Base-by-base conservation (phyloP, 2,888 invertebrate species). In the Eilema depressum region DNA sequence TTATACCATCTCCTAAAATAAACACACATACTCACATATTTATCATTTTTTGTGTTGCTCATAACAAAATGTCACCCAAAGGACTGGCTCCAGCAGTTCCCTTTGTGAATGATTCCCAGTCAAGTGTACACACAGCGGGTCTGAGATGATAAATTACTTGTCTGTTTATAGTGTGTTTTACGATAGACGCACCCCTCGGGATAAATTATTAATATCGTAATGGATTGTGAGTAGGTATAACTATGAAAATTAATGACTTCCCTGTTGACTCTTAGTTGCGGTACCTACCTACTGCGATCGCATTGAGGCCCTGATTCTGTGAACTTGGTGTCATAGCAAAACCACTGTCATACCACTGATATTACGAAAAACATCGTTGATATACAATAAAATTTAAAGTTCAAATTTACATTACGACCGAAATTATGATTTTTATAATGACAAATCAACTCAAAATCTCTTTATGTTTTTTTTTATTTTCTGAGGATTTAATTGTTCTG, bases 121-220 rank as follows among this genome's bases (percentile, higher is more conserved):
- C 33, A 66, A 53, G 53, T 64, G 56, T 63, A 53, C 28, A 63
- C 37, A 28, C 47, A 59, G 37, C 57, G 30, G 28, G n/a, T 41
- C 3, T 17, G 3, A 60, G 28, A 73, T 69, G 69, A 73, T 69
- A 66, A 71, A 71, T 67, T 67, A 71, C 64, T 56, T 23, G 25
- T 33, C 60, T 60, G 63, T 56, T 56, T 57, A 8, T 59, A 65
- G 65, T 70, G 70, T 62, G 67, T 71, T 75, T 81, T 76, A 72
- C 66, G 75, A 75, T 74, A 69, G 28, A 41, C 66, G 60, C 69
- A 68, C 69, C 66, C 71, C 59, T 68, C 59, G 71, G 69, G 66
- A 68, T 76, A 69, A 68, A 75, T 75, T 78, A 80, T 78, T 80
- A 80, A 80, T 79, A 78, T 71, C 64, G 74, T 78, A 80, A 81